phyloP scores from a whole-genome alignment of 2,797 vertebrate species.

The Setipinna tenuifilis region DNA sequence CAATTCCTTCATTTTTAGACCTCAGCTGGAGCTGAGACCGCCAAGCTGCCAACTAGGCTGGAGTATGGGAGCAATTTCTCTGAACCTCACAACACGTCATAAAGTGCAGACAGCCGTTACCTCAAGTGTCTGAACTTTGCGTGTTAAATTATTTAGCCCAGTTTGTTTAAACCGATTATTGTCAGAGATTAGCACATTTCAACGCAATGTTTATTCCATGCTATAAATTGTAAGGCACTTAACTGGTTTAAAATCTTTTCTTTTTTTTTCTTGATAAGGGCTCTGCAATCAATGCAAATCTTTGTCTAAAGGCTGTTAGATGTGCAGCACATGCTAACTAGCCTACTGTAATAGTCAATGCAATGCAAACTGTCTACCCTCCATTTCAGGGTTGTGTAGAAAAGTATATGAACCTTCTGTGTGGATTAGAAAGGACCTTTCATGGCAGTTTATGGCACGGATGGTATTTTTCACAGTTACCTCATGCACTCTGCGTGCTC shows the following conservation, averaged over 20 bases:
- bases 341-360: neutral
- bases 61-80: neutral
- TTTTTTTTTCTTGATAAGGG: conserved; percentile 41
- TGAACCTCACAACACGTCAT: neutral
- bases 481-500: neutral
- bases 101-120: conserved; percentile 4
- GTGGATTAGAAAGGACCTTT: neutral
- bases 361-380: neutral
- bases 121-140: neutral
- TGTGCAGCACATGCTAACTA: neutral
- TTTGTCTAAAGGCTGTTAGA: neutral
- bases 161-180: conserved; percentile 36
- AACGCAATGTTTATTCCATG: neutral
- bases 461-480: neutral
- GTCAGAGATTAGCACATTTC: conserved; percentile 33
- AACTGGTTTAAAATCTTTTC: conserved; percentile 36
- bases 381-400: neutral
- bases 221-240: conserved; percentile 28
- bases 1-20: neutral
- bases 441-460: neutral
- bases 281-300: too few species aligned
- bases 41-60: neutral
- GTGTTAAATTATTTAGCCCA: neutral
- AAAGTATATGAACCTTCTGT: neutral
- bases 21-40: neutral